Evolutionary conservation across 2,888 invertebrate species (phyloP).

Genomic region (Athetis lepigone): DNA sequence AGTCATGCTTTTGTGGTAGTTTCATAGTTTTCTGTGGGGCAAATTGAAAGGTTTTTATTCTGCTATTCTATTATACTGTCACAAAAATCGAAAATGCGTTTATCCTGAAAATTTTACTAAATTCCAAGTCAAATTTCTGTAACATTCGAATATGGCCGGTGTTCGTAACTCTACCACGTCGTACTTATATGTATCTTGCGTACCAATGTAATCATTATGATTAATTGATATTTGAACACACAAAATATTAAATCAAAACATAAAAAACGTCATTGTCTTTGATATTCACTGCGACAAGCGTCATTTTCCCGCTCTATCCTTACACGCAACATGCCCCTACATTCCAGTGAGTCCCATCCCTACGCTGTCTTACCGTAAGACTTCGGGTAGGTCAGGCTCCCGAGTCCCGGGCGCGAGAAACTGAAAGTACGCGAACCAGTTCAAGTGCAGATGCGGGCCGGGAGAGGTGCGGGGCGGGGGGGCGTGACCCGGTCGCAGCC

Average conservation of each 20-base stretch:
- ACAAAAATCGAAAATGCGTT: too few species aligned
- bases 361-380: slow-evolving; percentile 46
- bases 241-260: too few species aligned
- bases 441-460: slow-evolving; percentile 78
- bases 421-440: slow-evolving; percentile 83
- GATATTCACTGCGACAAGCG: not conserved
- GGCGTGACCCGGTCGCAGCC: slow-evolving; percentile 77
- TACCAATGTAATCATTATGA: too few species aligned
- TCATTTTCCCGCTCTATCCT: not conserved
- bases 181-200: too few species aligned
- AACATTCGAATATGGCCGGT: too few species aligned
- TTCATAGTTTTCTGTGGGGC: not conserved
- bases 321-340: not conserved
- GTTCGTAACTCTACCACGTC: too few species aligned
- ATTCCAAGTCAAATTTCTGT: too few species aligned
- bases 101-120: too few species aligned
- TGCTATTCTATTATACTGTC: too few species aligned
- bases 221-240: too few species aligned
- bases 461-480: slow-evolving; percentile 47
- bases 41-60: too few species aligned
- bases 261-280: too few species aligned
- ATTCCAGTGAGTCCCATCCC: slow-evolving; percentile 11
- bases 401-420: slow-evolving; percentile 78
- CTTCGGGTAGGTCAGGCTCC: slow-evolving; percentile 83
- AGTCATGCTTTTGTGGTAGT: not conserved